Conservation (phyloP, 2,797 vertebrate genomes). For the Xenops minutus region DNA sequence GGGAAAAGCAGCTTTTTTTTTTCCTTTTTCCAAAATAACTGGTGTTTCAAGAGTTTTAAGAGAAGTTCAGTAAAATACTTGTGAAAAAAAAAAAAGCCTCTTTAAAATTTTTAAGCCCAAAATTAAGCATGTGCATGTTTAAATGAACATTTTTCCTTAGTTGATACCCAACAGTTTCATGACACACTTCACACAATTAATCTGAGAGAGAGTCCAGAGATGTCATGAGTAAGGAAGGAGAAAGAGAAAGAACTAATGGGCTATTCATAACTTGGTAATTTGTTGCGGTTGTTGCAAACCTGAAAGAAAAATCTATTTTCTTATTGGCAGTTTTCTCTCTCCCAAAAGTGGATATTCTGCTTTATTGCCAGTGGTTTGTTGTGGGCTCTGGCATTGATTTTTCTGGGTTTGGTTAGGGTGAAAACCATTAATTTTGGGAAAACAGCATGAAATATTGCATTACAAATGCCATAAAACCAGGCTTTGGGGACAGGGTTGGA, state of each 20-base stretch:
- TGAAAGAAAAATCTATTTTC: constrained; percentile 29
- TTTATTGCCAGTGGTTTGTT: background rate
- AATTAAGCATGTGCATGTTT: background rate
- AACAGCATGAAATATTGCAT: background rate
- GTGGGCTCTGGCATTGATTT: background rate
- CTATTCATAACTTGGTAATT: background rate
- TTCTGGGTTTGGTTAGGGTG: background rate
- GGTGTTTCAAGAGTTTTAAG: background rate
- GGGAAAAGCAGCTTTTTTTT: no score
- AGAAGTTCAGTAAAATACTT: background rate
- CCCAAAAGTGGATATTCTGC: background rate
- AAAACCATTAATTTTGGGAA: background rate
- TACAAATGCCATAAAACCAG: background rate
- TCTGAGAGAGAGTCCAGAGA: background rate
- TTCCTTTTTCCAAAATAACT: background rate
- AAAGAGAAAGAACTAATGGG: background rate
- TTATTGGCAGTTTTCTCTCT: background rate
- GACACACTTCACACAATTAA: background rate
- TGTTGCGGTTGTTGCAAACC: background rate
- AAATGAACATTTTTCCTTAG: background rate
- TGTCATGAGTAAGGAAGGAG: background rate
- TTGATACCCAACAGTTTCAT: background rate
- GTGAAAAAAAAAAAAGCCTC: background rate
- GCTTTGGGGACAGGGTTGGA: background rate
- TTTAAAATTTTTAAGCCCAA: background rate